Percentiles rank a stretch among this genome's conserved stretches.
These are phyloP conservation scores for Lophotis ruficrista DNA, from an alignment of 2,113 vertebrate species.

Conservation along the genomic window DNA sequence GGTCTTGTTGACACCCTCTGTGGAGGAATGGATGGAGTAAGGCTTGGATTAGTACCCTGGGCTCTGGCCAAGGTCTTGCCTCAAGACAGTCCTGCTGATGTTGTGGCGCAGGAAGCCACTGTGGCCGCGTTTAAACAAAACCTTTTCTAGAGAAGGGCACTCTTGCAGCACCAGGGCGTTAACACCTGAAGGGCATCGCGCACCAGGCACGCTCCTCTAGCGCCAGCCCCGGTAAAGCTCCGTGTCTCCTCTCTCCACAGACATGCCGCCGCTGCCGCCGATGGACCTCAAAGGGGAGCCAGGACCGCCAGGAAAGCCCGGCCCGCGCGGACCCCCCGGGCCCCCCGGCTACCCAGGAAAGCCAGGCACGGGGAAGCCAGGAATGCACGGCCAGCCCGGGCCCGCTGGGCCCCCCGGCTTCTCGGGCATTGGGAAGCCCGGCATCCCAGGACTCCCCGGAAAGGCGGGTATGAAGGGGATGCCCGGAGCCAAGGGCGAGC, in stretches of 20 bases:
- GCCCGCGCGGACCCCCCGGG: conserved; percentile 89
- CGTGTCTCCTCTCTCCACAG: conserved; percentile 75
- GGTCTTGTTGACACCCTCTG: neutral
- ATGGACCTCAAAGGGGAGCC: conserved; percentile 95
- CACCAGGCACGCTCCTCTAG: neutral
- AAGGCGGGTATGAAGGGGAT: conserved; percentile 89
- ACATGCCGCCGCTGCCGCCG: conserved; percentile 85
- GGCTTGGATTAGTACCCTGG: neutral
- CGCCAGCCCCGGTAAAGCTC: fast-evolving
- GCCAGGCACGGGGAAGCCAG: conserved; percentile 91
- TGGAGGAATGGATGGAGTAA: neutral
- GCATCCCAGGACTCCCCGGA: conserved; percentile 90
- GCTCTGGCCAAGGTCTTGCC: neutral
- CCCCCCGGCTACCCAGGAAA: conserved; percentile 91
- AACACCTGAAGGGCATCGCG: neutral
- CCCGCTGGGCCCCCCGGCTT: conserved; percentile 90
- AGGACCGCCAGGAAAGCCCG: conserved; percentile 92
- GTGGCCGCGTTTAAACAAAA: neutral
- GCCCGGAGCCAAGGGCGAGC: conserved; percentile 82
- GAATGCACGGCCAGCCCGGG: conserved; percentile 90
- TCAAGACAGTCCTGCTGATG: neutral
- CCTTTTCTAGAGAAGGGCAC: neutral
- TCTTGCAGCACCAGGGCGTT: fast-evolving
- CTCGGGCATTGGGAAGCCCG: conserved; percentile 92
- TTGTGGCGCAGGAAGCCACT: neutral